A percentile compares a stretch with the other conserved stretches of the same genome.
phyloP scores from a whole-genome alignment of 2,797 vertebrate species.

The Bradypodion ventrale region DNA sequence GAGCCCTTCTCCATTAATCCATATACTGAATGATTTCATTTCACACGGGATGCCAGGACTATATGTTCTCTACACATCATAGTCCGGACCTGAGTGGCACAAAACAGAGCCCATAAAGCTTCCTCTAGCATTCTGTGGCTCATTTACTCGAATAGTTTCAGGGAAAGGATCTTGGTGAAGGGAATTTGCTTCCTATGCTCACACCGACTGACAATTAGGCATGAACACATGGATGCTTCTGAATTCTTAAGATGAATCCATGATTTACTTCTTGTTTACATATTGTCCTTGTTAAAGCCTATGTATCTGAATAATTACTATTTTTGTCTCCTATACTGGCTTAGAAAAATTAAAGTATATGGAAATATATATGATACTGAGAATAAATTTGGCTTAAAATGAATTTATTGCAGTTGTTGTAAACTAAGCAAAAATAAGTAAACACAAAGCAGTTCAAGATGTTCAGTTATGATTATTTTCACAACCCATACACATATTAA shows the following conservation, averaged over 20 bases:
- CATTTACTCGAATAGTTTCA: not conserved
- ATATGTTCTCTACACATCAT: too few relatives aligned
- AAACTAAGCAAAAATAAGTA: not conserved
- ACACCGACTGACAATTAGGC: not conserved
- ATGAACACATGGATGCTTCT: not conserved
- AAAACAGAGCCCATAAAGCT: not conserved
- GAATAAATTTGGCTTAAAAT: conserved; percentile 5
- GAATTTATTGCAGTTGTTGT: not conserved
- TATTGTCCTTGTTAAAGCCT: too few relatives aligned
- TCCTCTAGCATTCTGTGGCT: not conserved
- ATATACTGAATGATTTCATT: too few relatives aligned
- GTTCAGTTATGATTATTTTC: not conserved
- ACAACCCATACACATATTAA: not conserved
- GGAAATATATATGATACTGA: not conserved
- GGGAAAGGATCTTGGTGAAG: not conserved
- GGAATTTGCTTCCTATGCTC: not conserved
- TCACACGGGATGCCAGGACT: not conserved
- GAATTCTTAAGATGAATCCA: not conserved
- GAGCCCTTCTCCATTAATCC: not conserved
- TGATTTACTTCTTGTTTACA: too few relatives aligned
- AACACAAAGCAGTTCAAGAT: not conserved
- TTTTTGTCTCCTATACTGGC: not conserved
- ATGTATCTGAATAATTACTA: not conserved
- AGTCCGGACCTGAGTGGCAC: not conserved
- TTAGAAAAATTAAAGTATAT: not conserved